Percentiles rank a stretch among this genome's conserved stretches.
These are phyloP conservation scores for Octodon degus DNA, from an alignment of 2,113 vertebrate genomes.

Conservation along the genomic window DNA sequence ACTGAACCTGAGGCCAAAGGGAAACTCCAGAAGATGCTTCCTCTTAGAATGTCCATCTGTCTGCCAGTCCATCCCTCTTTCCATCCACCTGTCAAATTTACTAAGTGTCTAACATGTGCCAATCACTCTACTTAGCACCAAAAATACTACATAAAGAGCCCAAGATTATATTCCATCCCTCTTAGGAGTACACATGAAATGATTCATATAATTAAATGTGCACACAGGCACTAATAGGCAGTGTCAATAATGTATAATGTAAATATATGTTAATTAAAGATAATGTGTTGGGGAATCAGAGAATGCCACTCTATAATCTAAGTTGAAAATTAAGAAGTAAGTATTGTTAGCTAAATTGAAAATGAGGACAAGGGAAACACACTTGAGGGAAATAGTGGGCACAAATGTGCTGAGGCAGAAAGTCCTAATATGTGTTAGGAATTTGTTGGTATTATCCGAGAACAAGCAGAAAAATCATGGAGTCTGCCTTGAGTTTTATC, in stretches of 20 bases:
- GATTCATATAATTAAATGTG: neutral
- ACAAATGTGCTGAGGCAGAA: neutral
- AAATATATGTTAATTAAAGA: neutral
- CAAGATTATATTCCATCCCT: neutral
- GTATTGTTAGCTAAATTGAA: neutral
- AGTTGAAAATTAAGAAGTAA: neutral
- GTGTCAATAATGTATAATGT: too few relatives aligned
- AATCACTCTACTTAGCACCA: neutral
- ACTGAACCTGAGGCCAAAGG: neutral
- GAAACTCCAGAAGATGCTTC: neutral
- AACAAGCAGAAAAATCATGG: neutral
- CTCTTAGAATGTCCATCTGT: neutral
- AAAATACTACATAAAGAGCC: neutral
- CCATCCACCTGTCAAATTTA: neutral
- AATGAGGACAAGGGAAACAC: neutral
- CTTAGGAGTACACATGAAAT: neutral
- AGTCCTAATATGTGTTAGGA: neutral
- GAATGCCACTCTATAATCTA: neutral
- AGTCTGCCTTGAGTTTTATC: neutral
- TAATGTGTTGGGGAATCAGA: neutral
- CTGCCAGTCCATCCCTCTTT: neutral
- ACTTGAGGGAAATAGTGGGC: neutral
- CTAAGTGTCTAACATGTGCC: neutral
- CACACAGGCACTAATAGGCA: neutral
- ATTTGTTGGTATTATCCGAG: neutral